Conservation (phyloP, 2,113 vertebrate species). For the Hippocampus guttulatus region DNA sequence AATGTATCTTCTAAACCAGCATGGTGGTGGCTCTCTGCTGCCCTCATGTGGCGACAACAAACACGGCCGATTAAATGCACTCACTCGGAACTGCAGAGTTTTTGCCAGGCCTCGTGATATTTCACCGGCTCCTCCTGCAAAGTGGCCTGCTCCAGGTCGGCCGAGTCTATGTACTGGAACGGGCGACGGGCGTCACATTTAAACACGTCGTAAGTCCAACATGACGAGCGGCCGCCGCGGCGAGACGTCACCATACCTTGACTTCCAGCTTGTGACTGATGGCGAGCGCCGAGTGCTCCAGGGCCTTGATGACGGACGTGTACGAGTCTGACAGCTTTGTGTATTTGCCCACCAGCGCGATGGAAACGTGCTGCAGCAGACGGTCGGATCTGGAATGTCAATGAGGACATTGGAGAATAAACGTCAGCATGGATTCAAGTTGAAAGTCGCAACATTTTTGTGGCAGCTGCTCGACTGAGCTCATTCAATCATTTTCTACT, state of each 20-base stretch:
- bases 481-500: no score
- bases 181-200: conserved; percentile 3
- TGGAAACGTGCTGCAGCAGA: conserved; percentile 84
- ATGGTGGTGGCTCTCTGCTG: conserved; percentile 15
- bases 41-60: conserved; percentile 21
- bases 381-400: conserved; percentile 80
- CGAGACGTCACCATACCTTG: conserved; percentile 73
- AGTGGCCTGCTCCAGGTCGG: conserved; percentile 82
- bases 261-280: conserved; percentile 95
- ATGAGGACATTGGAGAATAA: not conserved
- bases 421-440: not conserved
- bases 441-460: not conserved
- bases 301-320: conserved; percentile 92
- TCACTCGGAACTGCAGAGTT: conserved; percentile 92
- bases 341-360: conserved; percentile 95
- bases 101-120: conserved; percentile 97
- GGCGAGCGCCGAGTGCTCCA: conserved; percentile 92
- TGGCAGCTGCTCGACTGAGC: no score
- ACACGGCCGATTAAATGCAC: conserved; percentile 29
- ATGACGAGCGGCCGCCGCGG: not conserved
- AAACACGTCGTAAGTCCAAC: conserved; percentile 2
- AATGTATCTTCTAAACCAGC: no score
- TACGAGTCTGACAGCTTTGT: conserved; percentile 95
- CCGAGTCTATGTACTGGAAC: conserved; percentile 90
- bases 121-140: conserved; percentile 88